Conservation (phyloP, 2,888 invertebrate species). For the Xanthia icteritia region DNA sequence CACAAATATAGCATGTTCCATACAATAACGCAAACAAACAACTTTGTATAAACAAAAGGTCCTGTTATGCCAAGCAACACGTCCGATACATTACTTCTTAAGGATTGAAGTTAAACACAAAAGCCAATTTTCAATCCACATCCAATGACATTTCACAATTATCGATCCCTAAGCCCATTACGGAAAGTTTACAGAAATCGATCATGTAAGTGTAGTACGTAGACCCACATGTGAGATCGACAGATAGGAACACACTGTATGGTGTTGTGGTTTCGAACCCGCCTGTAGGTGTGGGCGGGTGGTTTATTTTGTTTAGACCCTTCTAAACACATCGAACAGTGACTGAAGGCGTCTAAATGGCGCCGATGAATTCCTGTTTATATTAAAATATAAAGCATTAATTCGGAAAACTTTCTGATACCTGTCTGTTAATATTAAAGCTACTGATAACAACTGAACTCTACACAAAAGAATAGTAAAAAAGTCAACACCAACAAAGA, state of each 20-base stretch:
- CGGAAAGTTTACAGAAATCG: slow-evolving; percentile 34
- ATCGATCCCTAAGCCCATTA: slow-evolving; percentile 11
- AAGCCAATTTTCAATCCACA: slow-evolving; percentile 33
- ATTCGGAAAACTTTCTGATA: slow-evolving; percentile 20
- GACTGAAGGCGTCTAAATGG: slow-evolving; percentile 62
- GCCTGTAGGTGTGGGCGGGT: slow-evolving; percentile 75
- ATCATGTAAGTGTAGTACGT: slow-evolving; percentile 32
- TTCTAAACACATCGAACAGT: slow-evolving; percentile 68
- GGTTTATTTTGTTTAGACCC: slow-evolving; percentile 79
- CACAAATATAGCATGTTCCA: slow-evolving; percentile 75
- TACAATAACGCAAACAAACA: slow-evolving; percentile 55
- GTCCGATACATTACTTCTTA: slow-evolving; percentile 47
- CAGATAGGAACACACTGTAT: slow-evolving; percentile 70
- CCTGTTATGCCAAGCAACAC: slow-evolving; percentile 60
- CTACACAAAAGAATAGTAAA: slow-evolving; percentile 1
- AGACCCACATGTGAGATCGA: slow-evolving; percentile 57
- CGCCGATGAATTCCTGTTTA: slow-evolving; percentile 28
- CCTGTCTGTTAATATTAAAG: background rate
- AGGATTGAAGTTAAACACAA: slow-evolving; percentile 29
- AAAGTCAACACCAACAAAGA: slow-evolving; percentile 15
- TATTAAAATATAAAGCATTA: slow-evolving; percentile 15
- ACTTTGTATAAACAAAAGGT: slow-evolving; percentile 57
- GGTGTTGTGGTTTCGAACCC: slow-evolving; percentile 77
- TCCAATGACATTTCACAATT: slow-evolving; percentile 13
- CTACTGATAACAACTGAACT: slow-evolving; percentile 6